These are phyloP conservation scores for Rhagoletis pomonella DNA, from an alignment of 1,140 invertebrate species.

Conservation along the genomic window DNA sequence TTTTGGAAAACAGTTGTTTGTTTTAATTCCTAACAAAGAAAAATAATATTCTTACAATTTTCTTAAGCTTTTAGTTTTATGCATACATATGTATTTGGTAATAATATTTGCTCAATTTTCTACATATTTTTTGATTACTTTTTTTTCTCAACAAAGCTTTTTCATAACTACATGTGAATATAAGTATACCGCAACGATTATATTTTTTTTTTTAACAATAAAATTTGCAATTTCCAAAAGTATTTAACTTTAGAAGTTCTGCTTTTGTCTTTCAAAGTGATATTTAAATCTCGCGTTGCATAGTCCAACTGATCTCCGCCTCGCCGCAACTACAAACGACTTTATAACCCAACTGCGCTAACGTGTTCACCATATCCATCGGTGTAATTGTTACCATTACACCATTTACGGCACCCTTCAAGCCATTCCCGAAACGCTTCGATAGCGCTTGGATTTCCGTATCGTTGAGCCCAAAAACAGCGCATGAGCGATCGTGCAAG, in stretches of 20 bases:
- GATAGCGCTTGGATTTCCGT: constrained; percentile 81
- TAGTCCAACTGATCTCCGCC: constrained; percentile 86
- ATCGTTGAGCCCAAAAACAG: constrained; percentile 83
- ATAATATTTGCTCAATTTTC: constrained; percentile 34
- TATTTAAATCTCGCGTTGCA: constrained; percentile 82
- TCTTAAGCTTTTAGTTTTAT: constrained; percentile 34
- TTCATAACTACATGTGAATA: not conserved
- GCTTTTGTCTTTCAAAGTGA: not conserved
- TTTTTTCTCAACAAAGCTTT: not conserved
- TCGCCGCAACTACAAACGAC: constrained; percentile 86
- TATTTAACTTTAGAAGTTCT: constrained; percentile 3
- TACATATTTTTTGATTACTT: constrained; percentile 21
- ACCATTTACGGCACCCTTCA: constrained; percentile 80
- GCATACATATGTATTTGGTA: constrained; percentile 10
- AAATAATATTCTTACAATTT: constrained; percentile 51
- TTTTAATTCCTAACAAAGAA: constrained; percentile 51
- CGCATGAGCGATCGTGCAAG: constrained; percentile 81
- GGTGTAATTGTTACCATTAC: constrained; percentile 80
- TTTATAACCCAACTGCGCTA: constrained; percentile 84
- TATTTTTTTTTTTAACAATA: constrained; percentile 44
- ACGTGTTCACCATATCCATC: constrained; percentile 81
- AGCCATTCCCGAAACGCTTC: constrained; percentile 80
- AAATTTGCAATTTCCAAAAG: constrained; percentile 19
- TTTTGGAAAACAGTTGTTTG: constrained; percentile 40
- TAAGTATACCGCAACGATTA: constrained; percentile 10